A percentile compares a stretch with the other conserved stretches of the same genome.
Conservation (phyloP, 2,797 vertebrate genomes). For the Neoniphon sammara region DNA sequence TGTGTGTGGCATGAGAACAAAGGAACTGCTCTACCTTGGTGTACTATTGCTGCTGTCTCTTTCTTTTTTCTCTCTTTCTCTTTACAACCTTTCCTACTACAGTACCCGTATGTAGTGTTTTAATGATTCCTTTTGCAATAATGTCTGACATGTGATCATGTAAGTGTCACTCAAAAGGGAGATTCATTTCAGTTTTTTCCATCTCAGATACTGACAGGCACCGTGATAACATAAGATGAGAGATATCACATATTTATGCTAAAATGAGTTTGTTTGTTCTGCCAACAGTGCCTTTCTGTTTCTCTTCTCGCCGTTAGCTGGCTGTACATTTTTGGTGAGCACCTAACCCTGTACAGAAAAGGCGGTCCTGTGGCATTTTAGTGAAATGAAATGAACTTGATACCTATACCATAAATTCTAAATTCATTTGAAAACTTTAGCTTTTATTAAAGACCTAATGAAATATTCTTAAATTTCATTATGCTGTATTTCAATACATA, state of each 20-base stretch:
- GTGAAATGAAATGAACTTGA: conserved; percentile 52
- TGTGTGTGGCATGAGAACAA: conserved; percentile 75
- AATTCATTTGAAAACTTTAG: conserved; percentile 52
- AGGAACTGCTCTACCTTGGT: conserved; percentile 62
- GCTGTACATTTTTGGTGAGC: conserved; percentile 20
- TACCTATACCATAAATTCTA: conserved; percentile 30
- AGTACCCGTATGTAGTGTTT: conserved; percentile 65
- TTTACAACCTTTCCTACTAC: conserved; percentile 48
- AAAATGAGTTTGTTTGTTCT: conserved; percentile 23
- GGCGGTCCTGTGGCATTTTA: conserved; percentile 4
- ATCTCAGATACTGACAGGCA: conserved; percentile 18
- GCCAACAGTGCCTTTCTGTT: conserved; percentile 16
- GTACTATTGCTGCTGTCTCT: conserved; percentile 39
- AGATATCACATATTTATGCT: conserved; percentile 25
- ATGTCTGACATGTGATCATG: conserved; percentile 57
- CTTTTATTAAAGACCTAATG: conserved; percentile 54
- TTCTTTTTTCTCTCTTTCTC: conserved; percentile 32
- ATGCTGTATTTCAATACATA: conserved; percentile 74
- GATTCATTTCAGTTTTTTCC: conserved; percentile 51
- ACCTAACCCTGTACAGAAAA: conserved; percentile 33
- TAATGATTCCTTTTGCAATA: conserved; percentile 67
- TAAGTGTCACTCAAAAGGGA: conserved; percentile 58
- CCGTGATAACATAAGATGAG: conserved; percentile 12
- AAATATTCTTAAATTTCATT: conserved; percentile 72
- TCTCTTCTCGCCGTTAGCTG: conserved; percentile 19